phyloP scores from a whole-genome alignment of 2,888 invertebrate species.

The Drosophila parthenogenetica region DNA sequence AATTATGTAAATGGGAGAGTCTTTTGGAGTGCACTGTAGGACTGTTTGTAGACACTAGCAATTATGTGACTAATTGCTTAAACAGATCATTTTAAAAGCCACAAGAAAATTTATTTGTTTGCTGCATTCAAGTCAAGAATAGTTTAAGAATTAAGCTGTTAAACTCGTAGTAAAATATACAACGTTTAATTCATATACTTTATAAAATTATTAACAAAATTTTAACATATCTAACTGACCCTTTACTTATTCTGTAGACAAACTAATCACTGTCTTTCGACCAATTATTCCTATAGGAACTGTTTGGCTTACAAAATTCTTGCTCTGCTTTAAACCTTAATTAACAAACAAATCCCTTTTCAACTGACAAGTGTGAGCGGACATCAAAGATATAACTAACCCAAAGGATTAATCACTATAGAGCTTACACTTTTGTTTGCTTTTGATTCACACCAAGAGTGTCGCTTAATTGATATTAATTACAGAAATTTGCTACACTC shows the following conservation, averaged over 20 bases:
- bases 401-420: constrained; percentile 1
- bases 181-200: too few relatives aligned
- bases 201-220: too few relatives aligned
- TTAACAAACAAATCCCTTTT: not conserved
- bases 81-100: too few relatives aligned
- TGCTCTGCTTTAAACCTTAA: not conserved
- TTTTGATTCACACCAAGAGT: not conserved
- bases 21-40: not conserved
- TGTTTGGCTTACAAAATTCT: too few relatives aligned
- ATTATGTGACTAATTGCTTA: not conserved
- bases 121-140: too few relatives aligned
- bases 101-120: too few relatives aligned
- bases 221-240: too few relatives aligned
- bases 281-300: too few relatives aligned
- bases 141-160: not conserved
- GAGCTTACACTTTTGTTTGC: not conserved
- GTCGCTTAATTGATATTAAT: constrained; percentile 5
- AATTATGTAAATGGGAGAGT: not conserved
- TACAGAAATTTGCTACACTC: constrained; percentile 82
- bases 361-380: not conserved
- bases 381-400: not conserved
- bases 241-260: too few relatives aligned
- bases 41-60: not conserved
- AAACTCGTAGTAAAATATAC: too few relatives aligned
- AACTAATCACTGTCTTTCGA: too few relatives aligned